Conservation (phyloP, 1,140 invertebrate genomes). For the Euwallacea fornicatus region DNA sequence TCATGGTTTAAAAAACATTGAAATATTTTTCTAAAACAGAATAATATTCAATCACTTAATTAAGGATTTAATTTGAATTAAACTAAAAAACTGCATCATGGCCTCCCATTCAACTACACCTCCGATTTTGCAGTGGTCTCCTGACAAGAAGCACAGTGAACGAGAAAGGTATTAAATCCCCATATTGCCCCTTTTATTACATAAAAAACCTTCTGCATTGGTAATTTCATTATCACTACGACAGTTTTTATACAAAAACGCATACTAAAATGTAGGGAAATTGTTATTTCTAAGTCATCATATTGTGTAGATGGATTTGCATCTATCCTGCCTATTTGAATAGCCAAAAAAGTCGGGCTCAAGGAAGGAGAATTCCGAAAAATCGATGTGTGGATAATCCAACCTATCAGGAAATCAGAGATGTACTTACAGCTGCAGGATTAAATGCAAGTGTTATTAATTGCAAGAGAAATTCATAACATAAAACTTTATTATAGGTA, state of each 20-base stretch:
- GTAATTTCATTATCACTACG: no score
- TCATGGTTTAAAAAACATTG: no score
- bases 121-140: constrained; percentile 48
- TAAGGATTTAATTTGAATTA: not conserved
- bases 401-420: constrained; percentile 88
- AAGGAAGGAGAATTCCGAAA: constrained; percentile 84
- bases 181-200: not conserved
- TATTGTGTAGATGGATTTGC: constrained; percentile 82
- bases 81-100: constrained; percentile 1
- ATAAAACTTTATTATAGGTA: constrained; percentile 49
- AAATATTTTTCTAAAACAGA: no score
- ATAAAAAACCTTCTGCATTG: no score
- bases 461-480: not conserved
- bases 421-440: constrained; percentile 82
- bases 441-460: constrained; percentile 59
- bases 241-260: no score
- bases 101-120: constrained; percentile 26
- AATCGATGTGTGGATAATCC: constrained; percentile 91
- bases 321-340: constrained; percentile 97
- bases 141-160: constrained; percentile 71
- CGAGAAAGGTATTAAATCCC: constrained; percentile 55
- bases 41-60: no score
- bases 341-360: constrained; percentile 84
- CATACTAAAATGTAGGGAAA: not conserved
- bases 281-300: constrained; percentile 22